Evolutionary conservation across 2,888 invertebrate species (phyloP).

Genomic region (Sarcophaga carnaria): DNA sequence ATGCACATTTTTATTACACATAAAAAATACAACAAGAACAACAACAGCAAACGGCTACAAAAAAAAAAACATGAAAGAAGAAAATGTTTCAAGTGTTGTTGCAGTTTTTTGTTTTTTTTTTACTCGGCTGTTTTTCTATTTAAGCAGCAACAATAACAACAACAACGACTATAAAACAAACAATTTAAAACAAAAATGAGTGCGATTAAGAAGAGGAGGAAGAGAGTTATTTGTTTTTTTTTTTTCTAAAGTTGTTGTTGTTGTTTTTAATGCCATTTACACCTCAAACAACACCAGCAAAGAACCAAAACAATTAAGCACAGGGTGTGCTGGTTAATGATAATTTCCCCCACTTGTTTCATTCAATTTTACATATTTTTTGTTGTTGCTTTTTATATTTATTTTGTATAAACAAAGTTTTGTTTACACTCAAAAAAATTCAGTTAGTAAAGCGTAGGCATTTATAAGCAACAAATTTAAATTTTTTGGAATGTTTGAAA

Average conservation of each 20-base stretch:
- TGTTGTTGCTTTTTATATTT: too few relatives aligned
- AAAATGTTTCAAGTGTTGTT: slow-evolving; percentile 47
- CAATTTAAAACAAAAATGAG: slow-evolving; percentile 33
- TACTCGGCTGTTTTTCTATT: too few relatives aligned
- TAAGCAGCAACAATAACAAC: too few relatives aligned
- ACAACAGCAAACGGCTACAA: not conserved
- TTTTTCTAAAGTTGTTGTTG: not conserved
- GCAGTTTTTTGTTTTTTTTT: slow-evolving; percentile 5
- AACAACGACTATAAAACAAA: not conserved
- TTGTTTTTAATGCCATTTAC: not conserved
- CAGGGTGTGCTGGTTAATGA: not conserved
- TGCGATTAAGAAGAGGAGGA: slow-evolving; percentile 55
- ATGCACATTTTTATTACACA: slow-evolving; percentile 65
- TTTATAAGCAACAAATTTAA: too few relatives aligned
- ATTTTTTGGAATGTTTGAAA: too few relatives aligned
- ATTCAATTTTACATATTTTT: too few relatives aligned
- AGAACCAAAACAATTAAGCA: slow-evolving; percentile 22
- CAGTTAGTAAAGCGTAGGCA: too few relatives aligned
- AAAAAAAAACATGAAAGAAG: not conserved
- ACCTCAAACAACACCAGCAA: slow-evolving; percentile 17
- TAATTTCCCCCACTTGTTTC: too few relatives aligned
- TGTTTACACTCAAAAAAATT: too few relatives aligned
- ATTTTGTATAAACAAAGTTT: too few relatives aligned
- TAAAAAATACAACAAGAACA: slow-evolving; percentile 16
- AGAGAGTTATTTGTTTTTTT: not conserved